These are phyloP conservation scores for Xiphorhynchus erythropygius DNA, from an alignment of 2,797 vertebrate genomes.

Conservation along the genomic window DNA sequence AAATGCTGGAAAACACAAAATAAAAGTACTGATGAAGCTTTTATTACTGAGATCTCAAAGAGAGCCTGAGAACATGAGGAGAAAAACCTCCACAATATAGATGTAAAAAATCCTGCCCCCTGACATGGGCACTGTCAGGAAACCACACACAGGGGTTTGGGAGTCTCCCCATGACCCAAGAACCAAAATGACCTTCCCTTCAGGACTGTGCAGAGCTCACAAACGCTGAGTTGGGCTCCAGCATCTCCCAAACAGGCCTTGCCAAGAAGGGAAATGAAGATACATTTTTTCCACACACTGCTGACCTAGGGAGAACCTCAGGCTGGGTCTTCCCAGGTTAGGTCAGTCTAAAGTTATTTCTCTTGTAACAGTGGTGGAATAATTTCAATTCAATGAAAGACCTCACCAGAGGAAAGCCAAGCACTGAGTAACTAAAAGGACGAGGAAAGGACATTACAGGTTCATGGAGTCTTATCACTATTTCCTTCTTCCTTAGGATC, in stretches of 20 bases:
- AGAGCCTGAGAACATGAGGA: not conserved
- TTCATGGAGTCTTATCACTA: not conserved
- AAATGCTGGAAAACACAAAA: conserved; percentile 76
- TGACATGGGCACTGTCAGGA: not conserved
- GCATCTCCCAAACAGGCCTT: not conserved
- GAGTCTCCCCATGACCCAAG: too few relatives aligned
- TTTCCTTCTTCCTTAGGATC: not conserved
- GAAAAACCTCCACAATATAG: not conserved
- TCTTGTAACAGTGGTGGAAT: not conserved
- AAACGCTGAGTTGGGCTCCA: not conserved
- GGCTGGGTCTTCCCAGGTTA: not conserved
- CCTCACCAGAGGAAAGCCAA: not conserved
- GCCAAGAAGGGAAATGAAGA: not conserved
- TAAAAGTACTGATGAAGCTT: not conserved
- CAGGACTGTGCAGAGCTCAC: not conserved
- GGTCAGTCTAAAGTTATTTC: not conserved
- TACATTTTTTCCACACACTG: not conserved
- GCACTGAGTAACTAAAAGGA: not conserved
- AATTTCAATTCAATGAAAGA: not conserved
- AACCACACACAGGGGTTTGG: not conserved
- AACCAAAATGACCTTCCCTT: not conserved
- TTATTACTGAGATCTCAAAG: not conserved
- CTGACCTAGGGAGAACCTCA: not conserved
- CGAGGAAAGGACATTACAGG: not conserved
- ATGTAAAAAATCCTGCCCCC: not conserved